Evolutionary conservation across 2,797 vertebrate species (phyloP), one percentile per base, ranked within the genome.

Genomic region (Thalassophryne amazonica): DNA sequence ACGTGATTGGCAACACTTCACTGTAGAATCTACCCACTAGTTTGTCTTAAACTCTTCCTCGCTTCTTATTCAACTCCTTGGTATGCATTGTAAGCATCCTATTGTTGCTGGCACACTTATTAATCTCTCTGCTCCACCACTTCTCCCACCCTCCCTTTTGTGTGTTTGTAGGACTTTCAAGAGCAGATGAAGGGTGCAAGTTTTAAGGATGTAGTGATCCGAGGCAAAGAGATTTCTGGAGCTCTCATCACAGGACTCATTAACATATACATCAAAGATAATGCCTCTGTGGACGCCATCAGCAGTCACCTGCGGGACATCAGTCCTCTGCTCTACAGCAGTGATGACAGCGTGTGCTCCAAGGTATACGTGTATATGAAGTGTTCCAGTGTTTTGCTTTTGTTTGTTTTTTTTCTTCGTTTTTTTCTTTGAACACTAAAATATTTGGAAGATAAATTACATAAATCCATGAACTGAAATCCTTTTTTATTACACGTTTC

Each of bases 231-330:
- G 77, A 72, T 99, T 64, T 93, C 90, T 0, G 97, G 97, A 13
- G 95, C 95, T 0, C 91, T 99, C 11, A 91, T 98, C 76, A 94
- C 95, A 0, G 95, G 95, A 4, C 90, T 99, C 45, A 96, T 99
- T 80, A 99, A 95, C 59, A 93, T 94, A 55, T 99, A 98, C 42
- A 99, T 99, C 78, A 93, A 93, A 87, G 97, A 99, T 78, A 96
- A 93, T 0, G 94, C 95, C 12, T 92, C 94, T 7, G 95, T 99
- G 21, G 96, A 99, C 59, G 92, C 93, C 52, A 93, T 99, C 77
- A 99, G 95, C 72, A 84, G 81, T 61, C 97, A 95, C 73, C 84
- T 99, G 46, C 89, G 96, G n/a, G 95, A 98, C 32, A 90, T 93
- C 64, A 99, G 96, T 60, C 96, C 97, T 0, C 88, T 97, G 61